Evolutionary conservation across 2,797 vertebrate species (phyloP), one percentile per base, ranked within the genome.

Genomic region (Arrhamphus sclerolepis): DNA sequence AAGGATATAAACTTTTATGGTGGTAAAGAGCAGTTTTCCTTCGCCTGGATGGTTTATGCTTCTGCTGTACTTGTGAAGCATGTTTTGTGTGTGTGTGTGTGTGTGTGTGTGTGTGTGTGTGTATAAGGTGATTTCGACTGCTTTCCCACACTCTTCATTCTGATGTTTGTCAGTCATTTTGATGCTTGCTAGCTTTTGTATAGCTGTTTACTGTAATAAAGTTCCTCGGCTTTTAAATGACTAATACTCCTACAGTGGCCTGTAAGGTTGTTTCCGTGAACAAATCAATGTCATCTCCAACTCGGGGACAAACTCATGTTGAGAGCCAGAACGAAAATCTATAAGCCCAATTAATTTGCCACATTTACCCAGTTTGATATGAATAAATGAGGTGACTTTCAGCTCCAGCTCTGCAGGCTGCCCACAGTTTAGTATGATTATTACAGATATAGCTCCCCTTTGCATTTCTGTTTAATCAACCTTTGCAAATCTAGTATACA

Each of bases 271-370:
- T 85, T 77, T 78, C 68, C 49, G 55, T 34, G 59, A 64, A 67
- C 26, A 60, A 81, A 77, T 85, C 84, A 65, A 76, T 82, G 76
- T 58, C 13, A 52, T 65, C 68, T 75, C 80, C 62, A 87, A 81
- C 73, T 50, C 21, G 57, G 44, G 65, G 62, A 81, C 68, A 66
- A 54, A 55, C 66, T n/a, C 77, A 62, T 14, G 53, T 74, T 77
- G 77, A 62, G 67, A 67, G 68, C 54, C 49, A 21, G 52, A 63
- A 72, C 68, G 5, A 28, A 68, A 78, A 81, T 70, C 61, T 64
- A 70, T 77, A 72, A 65, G 62, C 76, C 79, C 70, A 70, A 84
- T 87, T 82, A 85, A 82, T 84, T 77, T 57, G 62, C 55, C 63
- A 77, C 69, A 72, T 83, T 81, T 76, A 44, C 68, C 57, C 71